Evolutionary conservation across 2,888 invertebrate species (phyloP).

Genomic region (Cerastis rubricosa): DNA sequence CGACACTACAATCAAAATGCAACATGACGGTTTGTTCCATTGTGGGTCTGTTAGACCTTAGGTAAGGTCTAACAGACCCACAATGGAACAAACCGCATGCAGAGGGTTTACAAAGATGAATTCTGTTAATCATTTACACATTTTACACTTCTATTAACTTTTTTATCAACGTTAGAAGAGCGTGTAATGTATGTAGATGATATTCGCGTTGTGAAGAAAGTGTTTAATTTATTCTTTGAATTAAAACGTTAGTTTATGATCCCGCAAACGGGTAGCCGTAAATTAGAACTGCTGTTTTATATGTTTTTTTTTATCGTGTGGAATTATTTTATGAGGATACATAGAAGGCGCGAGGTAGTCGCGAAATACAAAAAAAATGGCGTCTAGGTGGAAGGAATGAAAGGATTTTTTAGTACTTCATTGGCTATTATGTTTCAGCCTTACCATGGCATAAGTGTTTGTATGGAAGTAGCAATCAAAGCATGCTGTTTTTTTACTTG

Average conservation of each 20-base stretch:
- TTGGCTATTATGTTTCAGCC: neutral
- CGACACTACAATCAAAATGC: neutral
- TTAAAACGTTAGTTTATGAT: slow-evolving; percentile 51
- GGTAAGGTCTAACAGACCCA: no score
- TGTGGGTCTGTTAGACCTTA: slow-evolving; percentile 1
- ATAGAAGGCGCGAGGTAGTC: neutral
- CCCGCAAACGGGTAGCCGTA: slow-evolving; percentile 37
- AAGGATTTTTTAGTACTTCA: neutral
- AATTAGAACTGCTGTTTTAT: slow-evolving; percentile 35
- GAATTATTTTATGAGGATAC: slow-evolving; percentile 34
- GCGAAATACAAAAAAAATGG: neutral
- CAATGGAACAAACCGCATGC: no score
- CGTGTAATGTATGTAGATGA: slow-evolving; percentile 51
- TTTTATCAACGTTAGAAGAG: slow-evolving; percentile 37
- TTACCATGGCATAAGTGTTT: neutral
- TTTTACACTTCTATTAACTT: slow-evolving; percentile 43
- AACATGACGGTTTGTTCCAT: neutral
- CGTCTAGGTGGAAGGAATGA: neutral
- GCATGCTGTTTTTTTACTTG: neutral
- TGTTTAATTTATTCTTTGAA: slow-evolving; percentile 60
- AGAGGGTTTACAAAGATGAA: slow-evolving; percentile 34
- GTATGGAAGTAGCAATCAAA: neutral
- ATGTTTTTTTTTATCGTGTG: slow-evolving; percentile 13
- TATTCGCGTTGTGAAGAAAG: slow-evolving; percentile 58
- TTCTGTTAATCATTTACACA: slow-evolving; percentile 45